These are phyloP conservation scores for Tetranychus urticae DNA, from an alignment of 1,140 invertebrate genomes.

Conservation along the genomic window DNA sequence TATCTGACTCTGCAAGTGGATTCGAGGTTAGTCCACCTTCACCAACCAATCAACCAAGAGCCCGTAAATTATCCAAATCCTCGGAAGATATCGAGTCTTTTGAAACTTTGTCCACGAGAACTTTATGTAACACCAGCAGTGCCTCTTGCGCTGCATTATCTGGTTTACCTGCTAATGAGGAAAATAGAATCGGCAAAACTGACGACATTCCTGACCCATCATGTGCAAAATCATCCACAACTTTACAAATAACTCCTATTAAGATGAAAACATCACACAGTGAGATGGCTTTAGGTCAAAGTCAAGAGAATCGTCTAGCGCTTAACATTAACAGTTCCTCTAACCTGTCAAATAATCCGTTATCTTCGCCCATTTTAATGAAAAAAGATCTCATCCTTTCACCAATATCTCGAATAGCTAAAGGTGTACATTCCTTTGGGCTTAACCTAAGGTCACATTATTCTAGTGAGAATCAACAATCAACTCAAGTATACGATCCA, in stretches of 20 bases:
- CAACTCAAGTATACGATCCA: neutral
- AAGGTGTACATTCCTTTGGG: slow-evolving; percentile 46
- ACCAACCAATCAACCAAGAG: neutral
- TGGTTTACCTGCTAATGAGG: neutral
- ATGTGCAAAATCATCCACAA: neutral
- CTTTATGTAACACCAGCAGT: neutral
- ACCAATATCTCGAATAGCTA: slow-evolving; percentile 15
- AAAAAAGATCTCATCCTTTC: slow-evolving; percentile 16
- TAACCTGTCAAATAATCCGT: slow-evolving; percentile 13
- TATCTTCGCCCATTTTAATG: slow-evolving; percentile 11
- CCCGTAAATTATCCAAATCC: neutral
- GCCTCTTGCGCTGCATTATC: neutral
- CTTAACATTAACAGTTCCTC: slow-evolving; percentile 1
- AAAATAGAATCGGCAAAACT: neutral
- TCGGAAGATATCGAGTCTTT: neutral
- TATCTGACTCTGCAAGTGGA: neutral
- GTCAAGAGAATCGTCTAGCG: neutral
- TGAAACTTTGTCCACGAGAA: neutral
- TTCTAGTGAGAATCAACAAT: slow-evolving; percentile 23
- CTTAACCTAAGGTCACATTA: slow-evolving; percentile 27
- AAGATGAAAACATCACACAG: slow-evolving; percentile 49
- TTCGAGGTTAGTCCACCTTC: neutral
- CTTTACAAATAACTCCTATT: slow-evolving; percentile 16
- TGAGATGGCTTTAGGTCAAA: slow-evolving; percentile 38
- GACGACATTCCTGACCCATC: neutral